These are phyloP conservation scores for Charaxes varanes DNA, from an alignment of 1,140 invertebrate species.

Conservation along the genomic window DNA sequence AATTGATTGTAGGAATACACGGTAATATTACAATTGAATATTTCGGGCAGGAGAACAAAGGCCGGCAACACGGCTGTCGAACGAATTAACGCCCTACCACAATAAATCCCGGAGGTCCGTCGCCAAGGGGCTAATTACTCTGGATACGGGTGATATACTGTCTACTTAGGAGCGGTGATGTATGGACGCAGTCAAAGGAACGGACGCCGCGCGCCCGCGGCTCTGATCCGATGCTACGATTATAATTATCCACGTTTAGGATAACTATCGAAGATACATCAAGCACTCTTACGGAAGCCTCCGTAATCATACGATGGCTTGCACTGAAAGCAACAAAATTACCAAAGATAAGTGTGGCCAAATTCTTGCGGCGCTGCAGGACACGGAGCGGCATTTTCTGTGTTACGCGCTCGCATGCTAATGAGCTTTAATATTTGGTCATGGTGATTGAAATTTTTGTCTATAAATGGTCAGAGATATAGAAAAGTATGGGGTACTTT, in stretches of 20 bases:
- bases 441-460: no score
- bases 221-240: slow-evolving; percentile 46
- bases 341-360: no score
- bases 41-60: slow-evolving; percentile 60
- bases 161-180: slow-evolving; percentile 69
- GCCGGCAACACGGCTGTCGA: slow-evolving; percentile 65
- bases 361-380: no score
- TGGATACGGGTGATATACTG: slow-evolving; percentile 71
- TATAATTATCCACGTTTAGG: slow-evolving; percentile 69
- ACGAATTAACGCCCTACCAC: slow-evolving; percentile 65
- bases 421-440: no score
- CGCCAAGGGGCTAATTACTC: slow-evolving; percentile 70
- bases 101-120: slow-evolving; percentile 69
- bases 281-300: slow-evolving; percentile 14
- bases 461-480: not conserved
- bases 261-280: slow-evolving; percentile 34
- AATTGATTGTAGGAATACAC: slow-evolving; percentile 14
- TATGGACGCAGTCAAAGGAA: slow-evolving; percentile 62
- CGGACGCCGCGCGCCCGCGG: slow-evolving; percentile 57
- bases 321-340: not conserved
- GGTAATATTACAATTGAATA: slow-evolving; percentile 53
- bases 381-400: no score
- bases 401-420: no score
- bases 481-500: not conserved
- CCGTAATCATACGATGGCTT: slow-evolving; percentile 1